phyloP scores from a whole-genome alignment of 1,140 invertebrate species.

The Octopus bimaculoides region DNA sequence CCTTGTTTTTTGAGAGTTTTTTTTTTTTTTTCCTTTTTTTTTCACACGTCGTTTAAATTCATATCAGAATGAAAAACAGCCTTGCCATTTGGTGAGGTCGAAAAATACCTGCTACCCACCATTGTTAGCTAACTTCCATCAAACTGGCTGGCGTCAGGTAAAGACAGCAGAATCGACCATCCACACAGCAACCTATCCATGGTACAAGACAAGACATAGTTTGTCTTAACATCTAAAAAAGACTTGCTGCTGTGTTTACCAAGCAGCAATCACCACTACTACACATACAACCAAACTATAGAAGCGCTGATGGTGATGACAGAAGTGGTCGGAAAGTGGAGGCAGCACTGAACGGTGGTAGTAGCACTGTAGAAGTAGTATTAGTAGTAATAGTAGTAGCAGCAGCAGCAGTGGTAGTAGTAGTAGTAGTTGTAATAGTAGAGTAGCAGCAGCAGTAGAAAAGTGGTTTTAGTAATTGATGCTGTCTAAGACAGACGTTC shows the following conservation, averaged over 20 bases:
- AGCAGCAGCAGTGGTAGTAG: background rate
- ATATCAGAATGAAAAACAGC: background rate
- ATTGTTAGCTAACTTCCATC: background rate
- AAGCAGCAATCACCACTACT: no score
- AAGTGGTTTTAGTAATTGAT: no score
- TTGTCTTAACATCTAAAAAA: no score
- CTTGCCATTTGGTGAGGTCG: background rate
- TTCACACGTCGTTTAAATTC: background rate
- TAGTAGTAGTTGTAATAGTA: background rate
- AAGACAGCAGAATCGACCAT: background rate
- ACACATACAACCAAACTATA: no score
- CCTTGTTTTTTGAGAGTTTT: background rate
- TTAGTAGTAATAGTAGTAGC: background rate
- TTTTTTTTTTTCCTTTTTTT: background rate
- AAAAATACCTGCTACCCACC: background rate
- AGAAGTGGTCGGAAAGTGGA: no score
- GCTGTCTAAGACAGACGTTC: background rate
- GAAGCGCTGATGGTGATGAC: no score
- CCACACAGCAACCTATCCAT: background rate
- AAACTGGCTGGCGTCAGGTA: background rate
- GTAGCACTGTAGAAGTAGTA: no score
- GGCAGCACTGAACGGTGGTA: no score
- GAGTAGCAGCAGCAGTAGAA: background rate
- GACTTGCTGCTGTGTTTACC: no score
- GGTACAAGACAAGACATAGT: no score